Base-by-base conservation (phyloP, 2,888 invertebrate genomes). In the Schrankia costaestrigalis region DNA sequence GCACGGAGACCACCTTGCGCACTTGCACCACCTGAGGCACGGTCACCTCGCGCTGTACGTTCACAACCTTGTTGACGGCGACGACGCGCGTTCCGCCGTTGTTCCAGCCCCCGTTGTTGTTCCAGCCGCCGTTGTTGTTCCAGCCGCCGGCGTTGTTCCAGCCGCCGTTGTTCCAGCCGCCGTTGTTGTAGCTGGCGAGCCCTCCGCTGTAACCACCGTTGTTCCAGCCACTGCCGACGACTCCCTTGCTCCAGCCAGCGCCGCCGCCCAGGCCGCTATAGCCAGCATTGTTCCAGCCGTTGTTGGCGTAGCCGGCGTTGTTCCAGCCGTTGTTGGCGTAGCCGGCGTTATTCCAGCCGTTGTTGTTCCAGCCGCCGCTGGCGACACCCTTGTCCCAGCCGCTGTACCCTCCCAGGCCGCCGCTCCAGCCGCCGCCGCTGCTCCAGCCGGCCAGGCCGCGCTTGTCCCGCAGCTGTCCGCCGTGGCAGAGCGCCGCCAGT, bases 1-100 rank as follows among this genome's bases (percentile, higher is more conserved):
- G 75, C 25, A 61, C 71, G 41, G 74, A 69, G 45, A 80, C 65
- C 12, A 71, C 56, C 50, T 69, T 77, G 40, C 58, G 70, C 15
- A 72, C 70, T 26, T 46, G 44, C 37, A 70, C 53, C 8, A 69
- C 63, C 37, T 66, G 61, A 1, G 72, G 72, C 24, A 71, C 69
- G 28, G 49, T 46, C 34, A 72, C 53, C 30, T 63, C 65, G 31
- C 59, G 66, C 48, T 67, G 64, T 13, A 67, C 67, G 56, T 63
- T 66, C 34, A 70, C 63, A 14, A 68, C 62, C 48, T 62, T 66
- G 42, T 62, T 55, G 50, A 65, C 58, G 39, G 63, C 45, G 52
- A 69, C 47, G 40, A 69, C 55, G 8, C 11, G 27, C 11, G 18
- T 11, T 3, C 18, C 21, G 8, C 11, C 24, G 8, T 3, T 24